Evolutionary conservation across 2,888 invertebrate species (phyloP).

Genomic region (Amphiduros pacificus): DNA sequence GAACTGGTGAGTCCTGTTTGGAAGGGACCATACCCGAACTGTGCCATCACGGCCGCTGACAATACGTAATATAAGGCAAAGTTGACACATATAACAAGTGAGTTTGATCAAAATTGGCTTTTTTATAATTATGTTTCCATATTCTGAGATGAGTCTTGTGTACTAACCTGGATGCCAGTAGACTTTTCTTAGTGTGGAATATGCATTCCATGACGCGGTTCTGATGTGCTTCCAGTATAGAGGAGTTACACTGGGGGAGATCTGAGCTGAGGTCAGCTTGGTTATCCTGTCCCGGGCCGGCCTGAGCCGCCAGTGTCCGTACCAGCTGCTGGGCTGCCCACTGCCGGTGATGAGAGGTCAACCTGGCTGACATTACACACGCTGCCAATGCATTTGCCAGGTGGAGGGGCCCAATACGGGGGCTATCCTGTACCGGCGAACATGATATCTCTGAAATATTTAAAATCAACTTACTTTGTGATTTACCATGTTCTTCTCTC

Average conservation of each 20-base stretch:
- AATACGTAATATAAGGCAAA: too few relatives aligned
- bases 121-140: neutral
- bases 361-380: slow-evolving; percentile 65
- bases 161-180: slow-evolving; percentile 64
- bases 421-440: slow-evolving; percentile 10
- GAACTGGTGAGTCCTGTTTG: slow-evolving; percentile 57
- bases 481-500: too few relatives aligned
- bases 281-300: slow-evolving; percentile 26
- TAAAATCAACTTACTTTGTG: too few relatives aligned
- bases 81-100: too few relatives aligned
- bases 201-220: slow-evolving; percentile 62
- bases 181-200: slow-evolving; percentile 61
- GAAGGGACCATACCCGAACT: slow-evolving; percentile 65
- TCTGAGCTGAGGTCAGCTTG: slow-evolving; percentile 64
- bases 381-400: slow-evolving; percentile 68
- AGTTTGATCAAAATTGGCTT: neutral
- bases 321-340: slow-evolving; percentile 69
- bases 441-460: too few relatives aligned
- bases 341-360: slow-evolving; percentile 64
- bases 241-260: slow-evolving; percentile 57
- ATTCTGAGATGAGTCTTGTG: neutral
- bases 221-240: slow-evolving; percentile 65
- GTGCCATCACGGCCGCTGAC: slow-evolving; percentile 68
- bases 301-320: slow-evolving; percentile 32
- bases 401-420: slow-evolving; percentile 59